These are phyloP conservation scores for Clamator glandarius DNA, from an alignment of 2,797 vertebrate genomes.

Conservation along the genomic window DNA sequence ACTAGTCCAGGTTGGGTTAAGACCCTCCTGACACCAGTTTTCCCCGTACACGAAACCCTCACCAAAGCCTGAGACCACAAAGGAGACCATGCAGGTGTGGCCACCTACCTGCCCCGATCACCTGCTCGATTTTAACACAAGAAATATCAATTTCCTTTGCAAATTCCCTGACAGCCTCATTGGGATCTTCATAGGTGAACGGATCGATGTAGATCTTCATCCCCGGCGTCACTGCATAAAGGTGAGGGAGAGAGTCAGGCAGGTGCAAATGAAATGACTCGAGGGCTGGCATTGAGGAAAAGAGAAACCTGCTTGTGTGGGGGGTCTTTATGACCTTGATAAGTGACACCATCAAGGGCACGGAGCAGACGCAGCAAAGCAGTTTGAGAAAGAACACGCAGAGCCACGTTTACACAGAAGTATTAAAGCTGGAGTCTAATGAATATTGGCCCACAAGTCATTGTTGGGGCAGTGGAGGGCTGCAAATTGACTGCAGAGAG, in stretches of 20 bases:
- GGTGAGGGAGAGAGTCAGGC: constrained; percentile 43
- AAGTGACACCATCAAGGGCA: not conserved
- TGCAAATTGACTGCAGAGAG: not conserved
- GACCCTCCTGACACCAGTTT: not conserved
- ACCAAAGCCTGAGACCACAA: not conserved
- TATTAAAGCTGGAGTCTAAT: not conserved
- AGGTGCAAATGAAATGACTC: not conserved
- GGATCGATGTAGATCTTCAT: constrained; percentile 99
- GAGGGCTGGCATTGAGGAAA: not conserved
- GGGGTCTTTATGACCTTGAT: not conserved
- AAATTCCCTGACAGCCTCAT: constrained; percentile 95
- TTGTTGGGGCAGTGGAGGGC: not conserved
- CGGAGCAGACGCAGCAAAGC: not conserved
- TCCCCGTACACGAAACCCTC: not conserved
- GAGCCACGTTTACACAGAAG: not conserved
- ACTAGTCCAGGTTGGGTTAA: not conserved
- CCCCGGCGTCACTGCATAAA: constrained; percentile 90
- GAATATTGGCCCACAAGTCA: not conserved
- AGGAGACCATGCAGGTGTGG: not conserved
- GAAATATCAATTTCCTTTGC: constrained; percentile 97
- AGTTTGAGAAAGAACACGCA: not conserved
- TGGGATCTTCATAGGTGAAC: constrained; percentile 96
- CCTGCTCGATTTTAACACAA: constrained; percentile 97
- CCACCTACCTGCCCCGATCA: constrained; percentile 94
- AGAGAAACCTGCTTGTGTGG: not conserved